Evolutionary conservation across 2,797 vertebrate species (phyloP).

Genomic region (Aldrovandia affinis): DNA sequence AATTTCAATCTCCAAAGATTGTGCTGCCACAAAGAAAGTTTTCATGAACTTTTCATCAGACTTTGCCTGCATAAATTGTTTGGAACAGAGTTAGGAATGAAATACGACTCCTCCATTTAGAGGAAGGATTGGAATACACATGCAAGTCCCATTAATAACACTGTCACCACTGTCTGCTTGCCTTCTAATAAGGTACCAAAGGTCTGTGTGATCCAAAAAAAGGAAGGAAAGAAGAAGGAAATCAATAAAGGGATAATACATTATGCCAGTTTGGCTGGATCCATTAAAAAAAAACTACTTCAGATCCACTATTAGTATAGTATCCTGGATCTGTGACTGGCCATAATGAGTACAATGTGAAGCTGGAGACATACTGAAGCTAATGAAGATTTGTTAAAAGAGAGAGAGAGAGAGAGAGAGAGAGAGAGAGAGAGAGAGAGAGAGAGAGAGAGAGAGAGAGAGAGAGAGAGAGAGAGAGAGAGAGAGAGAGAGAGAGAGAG

Average conservation of each 20-base stretch:
- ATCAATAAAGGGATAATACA: not conserved
- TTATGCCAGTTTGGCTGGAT: not conserved
- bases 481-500: not conserved
- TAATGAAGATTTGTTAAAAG: not conserved
- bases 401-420: too few species aligned
- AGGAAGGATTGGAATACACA: not conserved
- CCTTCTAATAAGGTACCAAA: not conserved
- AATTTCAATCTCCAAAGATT: conserved; percentile 7
- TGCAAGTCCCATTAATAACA: not conserved
- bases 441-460: too few species aligned
- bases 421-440: too few species aligned
- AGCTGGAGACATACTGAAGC: not conserved
- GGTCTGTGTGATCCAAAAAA: not conserved
- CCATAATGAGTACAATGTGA: not conserved
- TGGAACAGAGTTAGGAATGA: not conserved
- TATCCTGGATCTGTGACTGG: not conserved
- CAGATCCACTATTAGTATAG: not conserved
- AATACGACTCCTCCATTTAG: not conserved
- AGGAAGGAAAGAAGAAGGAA: not conserved
- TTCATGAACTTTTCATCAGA: not conserved
- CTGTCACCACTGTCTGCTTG: not conserved
- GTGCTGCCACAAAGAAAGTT: not conserved
- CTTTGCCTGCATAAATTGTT: not conserved
- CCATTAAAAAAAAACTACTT: not conserved
- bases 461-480: too few species aligned